A percentile compares a stretch with the other conserved stretches of the same genome.
These are phyloP conservation scores for Laspeyria flexula DNA, from an alignment of 2,888 invertebrate genomes.

Conservation along the genomic window DNA sequence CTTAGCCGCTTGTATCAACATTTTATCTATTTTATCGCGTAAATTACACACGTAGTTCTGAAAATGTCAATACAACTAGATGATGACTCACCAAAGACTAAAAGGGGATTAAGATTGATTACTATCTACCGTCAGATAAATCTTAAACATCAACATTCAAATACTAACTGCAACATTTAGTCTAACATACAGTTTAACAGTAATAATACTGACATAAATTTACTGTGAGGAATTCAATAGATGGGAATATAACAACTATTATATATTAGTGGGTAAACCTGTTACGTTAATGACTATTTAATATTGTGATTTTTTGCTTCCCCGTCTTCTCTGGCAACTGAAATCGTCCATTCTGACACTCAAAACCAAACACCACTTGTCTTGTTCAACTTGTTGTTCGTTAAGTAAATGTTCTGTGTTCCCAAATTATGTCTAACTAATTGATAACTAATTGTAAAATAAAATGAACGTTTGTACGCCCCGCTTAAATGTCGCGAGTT, in stretches of 20 bases:
- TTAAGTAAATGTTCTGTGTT: slow-evolving; percentile 72
- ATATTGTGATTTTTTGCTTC: slow-evolving; percentile 69
- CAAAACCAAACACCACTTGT: slow-evolving; percentile 71
- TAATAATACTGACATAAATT: slow-evolving; percentile 72
- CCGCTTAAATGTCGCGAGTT: slow-evolving; percentile 18
- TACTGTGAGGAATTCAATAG: slow-evolving; percentile 50
- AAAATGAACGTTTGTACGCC: slow-evolving; percentile 36
- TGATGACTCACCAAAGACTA: slow-evolving; percentile 68
- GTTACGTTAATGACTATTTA: slow-evolving; percentile 54
- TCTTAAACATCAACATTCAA: slow-evolving; percentile 59
- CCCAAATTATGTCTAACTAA: slow-evolving; percentile 34
- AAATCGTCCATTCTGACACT: slow-evolving; percentile 79
- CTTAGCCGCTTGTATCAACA: slow-evolving; percentile 29
- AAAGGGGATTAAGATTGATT: slow-evolving; percentile 62
- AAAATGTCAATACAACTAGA: slow-evolving; percentile 57
- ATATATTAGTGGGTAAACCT: slow-evolving; percentile 56
- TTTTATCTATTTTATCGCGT: slow-evolving; percentile 27
- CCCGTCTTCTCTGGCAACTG: slow-evolving; percentile 76
- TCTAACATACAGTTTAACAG: slow-evolving; percentile 65
- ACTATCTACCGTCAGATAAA: slow-evolving; percentile 59
- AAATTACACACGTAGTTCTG: slow-evolving; percentile 29
- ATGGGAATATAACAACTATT: slow-evolving; percentile 65
- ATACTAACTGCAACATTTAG: slow-evolving; percentile 57
- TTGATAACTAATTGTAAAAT: slow-evolving; percentile 41
- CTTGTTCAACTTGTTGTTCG: slow-evolving; percentile 55